Conservation (phyloP, 2,797 vertebrate genomes). For the Tarsius wallacei region DNA sequence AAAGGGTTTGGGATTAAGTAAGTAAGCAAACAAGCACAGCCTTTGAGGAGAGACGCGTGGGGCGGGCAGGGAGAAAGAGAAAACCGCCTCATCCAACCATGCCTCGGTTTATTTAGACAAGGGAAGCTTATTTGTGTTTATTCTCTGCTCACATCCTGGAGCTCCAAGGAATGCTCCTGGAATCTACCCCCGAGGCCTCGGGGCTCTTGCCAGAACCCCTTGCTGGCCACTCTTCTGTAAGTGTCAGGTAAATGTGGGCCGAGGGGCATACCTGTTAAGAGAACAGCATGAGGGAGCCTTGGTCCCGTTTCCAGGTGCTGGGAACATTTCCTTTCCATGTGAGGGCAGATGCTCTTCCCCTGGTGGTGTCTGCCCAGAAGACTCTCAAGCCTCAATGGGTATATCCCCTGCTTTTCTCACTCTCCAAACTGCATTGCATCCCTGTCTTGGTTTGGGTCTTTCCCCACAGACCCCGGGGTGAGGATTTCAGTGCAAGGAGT, state of each 20-base stretch:
- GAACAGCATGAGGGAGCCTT: neutral
- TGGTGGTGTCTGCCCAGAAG: neutral
- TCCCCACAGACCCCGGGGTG: neutral
- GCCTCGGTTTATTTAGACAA: slow-evolving; percentile 42
- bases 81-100: neutral
- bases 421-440: neutral
- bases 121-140: slow-evolving; percentile 40
- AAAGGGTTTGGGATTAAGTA: slow-evolving; percentile 62
- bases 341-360: neutral
- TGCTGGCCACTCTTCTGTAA: neutral
- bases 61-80: neutral
- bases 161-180: neutral
- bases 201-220: neutral
- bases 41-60: neutral
- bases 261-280: neutral
- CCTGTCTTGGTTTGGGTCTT: neutral
- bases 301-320: neutral
- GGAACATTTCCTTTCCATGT: neutral
- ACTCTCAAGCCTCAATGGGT: neutral
- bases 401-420: neutral
- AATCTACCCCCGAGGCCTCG: neutral
- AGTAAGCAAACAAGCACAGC: slow-evolving; percentile 36
- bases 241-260: neutral
- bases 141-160: neutral
- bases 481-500: neutral